Base-by-base conservation (phyloP, 1,140 invertebrate species). In the Drosophila kurseongensis region DNA sequence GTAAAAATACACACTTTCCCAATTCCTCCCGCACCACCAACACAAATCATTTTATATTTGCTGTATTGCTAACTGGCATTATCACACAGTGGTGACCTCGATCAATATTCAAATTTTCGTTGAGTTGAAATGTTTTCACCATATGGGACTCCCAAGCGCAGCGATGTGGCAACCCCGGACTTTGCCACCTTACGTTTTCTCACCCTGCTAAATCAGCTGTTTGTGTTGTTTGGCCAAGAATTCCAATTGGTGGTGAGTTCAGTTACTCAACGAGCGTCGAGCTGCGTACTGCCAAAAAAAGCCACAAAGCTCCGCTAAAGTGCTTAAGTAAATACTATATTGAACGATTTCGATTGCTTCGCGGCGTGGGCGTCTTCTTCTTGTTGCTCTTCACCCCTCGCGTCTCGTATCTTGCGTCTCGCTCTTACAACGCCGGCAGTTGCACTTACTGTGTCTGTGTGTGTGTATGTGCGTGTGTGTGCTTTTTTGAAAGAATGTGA, bases 371-470 rank as follows among this genome's bases (percentile, higher is more conserved):
- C 27, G 50, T 40, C 14, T 23, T 18, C 16, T 14, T 51, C 38
- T 29, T 45, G 29, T 23, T 23, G 23, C 23, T 23, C 5, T n/a
- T 36, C 16, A 13, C 62, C 10, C 42, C 41, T 44, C 57, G 23
- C 42, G 23, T n/a, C 35, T 12, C 27, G 36, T 32, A 16, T 44
- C 2, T 13, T 36, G 47, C 59, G 12, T 44, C 40, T 36, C 32
- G 32, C 45, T 41, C 14, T 7, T 35, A 56, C 50, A 23, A 50
- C 55, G 57, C 71, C 71, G 67, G 71, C 48, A 55, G 36, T n/a
- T 74, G 56, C 66, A 72, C 12, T 38, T 60, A 14, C 7, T 5
- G 40, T 44, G 55, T 44, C 40, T 16, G 40, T 47, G 62, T 36
- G 32, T 5, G 61, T 47, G 62, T 36, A 16, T 5, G 61, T 38